Evolutionary conservation across 2,888 invertebrate species (phyloP).

Genomic region (Serripes groenlandicus): DNA sequence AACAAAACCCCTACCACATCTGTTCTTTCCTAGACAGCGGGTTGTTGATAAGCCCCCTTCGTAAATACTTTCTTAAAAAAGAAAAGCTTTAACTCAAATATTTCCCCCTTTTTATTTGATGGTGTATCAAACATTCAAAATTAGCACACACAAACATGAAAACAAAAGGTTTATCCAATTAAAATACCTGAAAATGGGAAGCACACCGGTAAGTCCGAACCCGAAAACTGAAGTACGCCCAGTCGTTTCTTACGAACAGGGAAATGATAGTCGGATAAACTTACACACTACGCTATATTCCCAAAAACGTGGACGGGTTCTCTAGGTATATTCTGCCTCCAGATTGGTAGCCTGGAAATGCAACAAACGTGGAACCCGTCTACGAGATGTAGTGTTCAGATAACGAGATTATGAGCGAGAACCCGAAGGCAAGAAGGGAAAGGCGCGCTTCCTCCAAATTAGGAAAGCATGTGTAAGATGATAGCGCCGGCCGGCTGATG

Average conservation of each 20-base stretch:
- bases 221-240: conserved; percentile 8
- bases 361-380: conserved; percentile 47
- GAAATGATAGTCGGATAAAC: conserved; percentile 7
- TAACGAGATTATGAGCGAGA: conserved; percentile 35
- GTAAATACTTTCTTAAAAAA: too few relatives aligned
- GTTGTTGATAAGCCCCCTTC: conserved; percentile 3
- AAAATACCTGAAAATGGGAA: conserved; percentile 3
- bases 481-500: conserved; percentile 48
- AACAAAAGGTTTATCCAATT: conserved; percentile 15
- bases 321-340: conserved; percentile 48
- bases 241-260: conserved; percentile 21
- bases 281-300: conserved; percentile 21
- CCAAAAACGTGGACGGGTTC: conserved; percentile 58
- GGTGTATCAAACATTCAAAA: too few relatives aligned
- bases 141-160: conserved; percentile 3
- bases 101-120: too few relatives aligned
- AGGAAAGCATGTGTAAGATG: conserved; percentile 66
- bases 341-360: conserved; percentile 60
- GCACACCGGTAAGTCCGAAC: conserved; percentile 10
- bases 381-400: conserved; percentile 52
- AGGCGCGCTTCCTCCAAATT: conserved; percentile 64
- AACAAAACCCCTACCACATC: conserved; percentile 9
- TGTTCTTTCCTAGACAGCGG: background rate
- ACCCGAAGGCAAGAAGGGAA: conserved; percentile 38
- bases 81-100: too few relatives aligned